phyloP scores from a whole-genome alignment of 2,797 vertebrate species.

The Lemur catta region DNA sequence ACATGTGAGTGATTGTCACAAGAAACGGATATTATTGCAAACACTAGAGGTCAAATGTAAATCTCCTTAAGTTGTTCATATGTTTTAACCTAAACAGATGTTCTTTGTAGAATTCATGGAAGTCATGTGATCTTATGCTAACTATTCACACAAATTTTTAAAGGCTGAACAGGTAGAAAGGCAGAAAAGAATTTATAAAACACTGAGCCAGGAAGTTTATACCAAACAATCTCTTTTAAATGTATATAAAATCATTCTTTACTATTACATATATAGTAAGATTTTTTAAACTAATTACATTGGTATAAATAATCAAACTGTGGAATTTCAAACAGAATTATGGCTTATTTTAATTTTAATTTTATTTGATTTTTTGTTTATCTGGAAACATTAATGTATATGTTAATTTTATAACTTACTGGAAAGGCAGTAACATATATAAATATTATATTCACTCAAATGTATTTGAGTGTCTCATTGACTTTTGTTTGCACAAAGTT shows the following conservation, averaged over 20 bases:
- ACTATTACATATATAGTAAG: background rate
- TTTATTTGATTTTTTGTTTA: background rate
- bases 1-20: background rate
- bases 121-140: background rate
- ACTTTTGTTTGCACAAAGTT: conserved; percentile 41
- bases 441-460: background rate
- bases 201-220: background rate
- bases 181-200: background rate
- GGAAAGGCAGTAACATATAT: background rate
- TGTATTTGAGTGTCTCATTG: background rate
- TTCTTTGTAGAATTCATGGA: background rate
- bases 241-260: background rate
- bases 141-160: background rate
- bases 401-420: conserved; percentile 8
- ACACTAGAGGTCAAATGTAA: background rate
- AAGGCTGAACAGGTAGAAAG: background rate
- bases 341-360: background rate
- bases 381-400: background rate
- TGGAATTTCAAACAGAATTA: background rate
- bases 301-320: background rate
- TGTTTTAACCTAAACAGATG: background rate
- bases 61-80: background rate
- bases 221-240: background rate
- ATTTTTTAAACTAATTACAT: conserved; percentile 10
- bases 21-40: conserved; percentile 6